These are phyloP conservation scores for Lucifuga dentata DNA, from an alignment of 2,113 vertebrate genomes.

Conservation along the genomic window DNA sequence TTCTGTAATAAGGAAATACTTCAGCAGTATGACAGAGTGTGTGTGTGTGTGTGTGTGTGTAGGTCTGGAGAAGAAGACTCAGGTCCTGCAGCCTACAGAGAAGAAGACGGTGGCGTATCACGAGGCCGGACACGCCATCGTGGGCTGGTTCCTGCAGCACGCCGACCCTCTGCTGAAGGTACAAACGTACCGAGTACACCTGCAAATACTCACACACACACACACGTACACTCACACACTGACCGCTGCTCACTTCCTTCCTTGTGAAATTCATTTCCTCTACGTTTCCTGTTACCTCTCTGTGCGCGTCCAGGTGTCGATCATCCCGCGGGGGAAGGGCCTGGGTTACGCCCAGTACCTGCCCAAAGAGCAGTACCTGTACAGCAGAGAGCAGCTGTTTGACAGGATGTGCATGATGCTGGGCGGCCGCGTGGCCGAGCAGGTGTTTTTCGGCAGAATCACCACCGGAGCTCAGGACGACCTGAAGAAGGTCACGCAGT, in stretches of 20 bases:
- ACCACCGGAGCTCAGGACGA: constrained; percentile 93
- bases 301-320: constrained; percentile 84
- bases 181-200: neutral
- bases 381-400: constrained; percentile 90
- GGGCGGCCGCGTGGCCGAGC: constrained; percentile 89
- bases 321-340: constrained; percentile 92
- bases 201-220: too few relatives aligned
- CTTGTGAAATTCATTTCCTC: neutral
- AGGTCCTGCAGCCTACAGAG: constrained; percentile 92
- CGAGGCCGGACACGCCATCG: constrained; percentile 91
- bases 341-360: constrained; percentile 92
- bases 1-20: too few relatives aligned
- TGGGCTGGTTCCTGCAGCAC: constrained; percentile 92
- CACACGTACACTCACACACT: too few relatives aligned
- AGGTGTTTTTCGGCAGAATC: constrained; percentile 89
- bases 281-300: too few relatives aligned
- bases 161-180: constrained; percentile 93
- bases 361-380: constrained; percentile 91
- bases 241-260: too few relatives aligned
- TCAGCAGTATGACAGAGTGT: too few relatives aligned
- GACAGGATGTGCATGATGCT: constrained; percentile 95
- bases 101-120: constrained; percentile 93
- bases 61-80: constrained; percentile 94
- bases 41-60: neutral
- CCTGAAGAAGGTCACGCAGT: constrained; percentile 91